Evolutionary conservation across 1,140 invertebrate genomes (phyloP).

Genomic region (Theocolax elegans): DNA sequence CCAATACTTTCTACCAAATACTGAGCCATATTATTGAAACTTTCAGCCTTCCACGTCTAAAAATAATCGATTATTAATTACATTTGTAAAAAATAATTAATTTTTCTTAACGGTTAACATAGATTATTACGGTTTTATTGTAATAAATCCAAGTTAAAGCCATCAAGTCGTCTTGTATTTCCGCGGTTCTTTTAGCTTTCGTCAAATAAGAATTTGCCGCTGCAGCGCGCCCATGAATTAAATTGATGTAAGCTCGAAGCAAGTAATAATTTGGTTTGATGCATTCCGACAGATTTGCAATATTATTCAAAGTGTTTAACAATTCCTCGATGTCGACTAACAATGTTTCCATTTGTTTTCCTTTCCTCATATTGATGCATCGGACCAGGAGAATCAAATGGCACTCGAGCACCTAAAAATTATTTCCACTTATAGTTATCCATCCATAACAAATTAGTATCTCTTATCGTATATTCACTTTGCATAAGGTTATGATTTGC

Average conservation of each 20-base stretch:
- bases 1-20: slow-evolving; percentile 49
- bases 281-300: neutral
- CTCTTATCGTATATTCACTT: too few relatives aligned
- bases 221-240: slow-evolving; percentile 18
- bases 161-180: slow-evolving; percentile 38
- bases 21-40: slow-evolving; percentile 47
- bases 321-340: slow-evolving; percentile 23
- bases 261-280: slow-evolving; percentile 47
- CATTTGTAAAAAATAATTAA: too few relatives aligned
- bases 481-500: slow-evolving; percentile 37
- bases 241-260: slow-evolving; percentile 44
- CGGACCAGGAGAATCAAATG: slow-evolving; percentile 43
- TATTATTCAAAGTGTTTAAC: neutral
- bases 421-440: too few relatives aligned
- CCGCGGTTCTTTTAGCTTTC: slow-evolving; percentile 38
- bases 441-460: too few relatives aligned
- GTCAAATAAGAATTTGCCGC: neutral
- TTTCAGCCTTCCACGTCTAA: slow-evolving; percentile 48
- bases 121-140: slow-evolving; percentile 49
- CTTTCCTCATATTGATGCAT: slow-evolving; percentile 45
- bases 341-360: slow-evolving; percentile 21
- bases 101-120: too few relatives aligned
- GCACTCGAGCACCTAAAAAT: slow-evolving; percentile 47
- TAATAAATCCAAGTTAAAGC: slow-evolving; percentile 43
- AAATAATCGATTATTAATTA: too few relatives aligned